Percentiles rank a stretch among this genome's conserved stretches.
phyloP scores from a whole-genome alignment of 2,888 invertebrate genomes.

The Ephialtes manifestator region DNA sequence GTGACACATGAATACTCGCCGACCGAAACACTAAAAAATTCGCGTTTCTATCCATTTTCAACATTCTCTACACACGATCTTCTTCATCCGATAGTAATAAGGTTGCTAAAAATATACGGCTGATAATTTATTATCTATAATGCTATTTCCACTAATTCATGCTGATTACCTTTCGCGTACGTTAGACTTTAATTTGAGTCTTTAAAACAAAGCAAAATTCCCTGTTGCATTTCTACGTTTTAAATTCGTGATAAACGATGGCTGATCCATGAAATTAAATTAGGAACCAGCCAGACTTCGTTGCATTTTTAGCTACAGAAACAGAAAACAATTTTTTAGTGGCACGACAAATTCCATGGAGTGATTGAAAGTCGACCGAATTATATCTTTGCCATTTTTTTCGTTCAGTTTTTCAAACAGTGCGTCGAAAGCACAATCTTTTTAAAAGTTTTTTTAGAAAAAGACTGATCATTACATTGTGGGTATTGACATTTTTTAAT shows the following conservation, averaged over 20 bases:
- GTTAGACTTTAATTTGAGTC: not conserved
- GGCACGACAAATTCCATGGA: not conserved
- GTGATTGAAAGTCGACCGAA: too few relatives aligned
- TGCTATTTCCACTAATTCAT: not conserved
- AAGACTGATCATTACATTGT: too few relatives aligned
- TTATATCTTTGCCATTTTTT: too few relatives aligned
- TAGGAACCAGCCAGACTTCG: too few relatives aligned
- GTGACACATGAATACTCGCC: not conserved
- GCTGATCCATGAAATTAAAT: not conserved
- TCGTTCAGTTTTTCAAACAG: too few relatives aligned
- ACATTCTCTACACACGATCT: not conserved
- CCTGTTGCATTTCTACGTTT: not conserved
- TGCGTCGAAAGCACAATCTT: too few relatives aligned
- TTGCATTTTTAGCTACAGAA: too few relatives aligned
- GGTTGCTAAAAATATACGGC: not conserved
- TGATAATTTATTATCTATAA: not conserved
- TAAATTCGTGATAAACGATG: not conserved
- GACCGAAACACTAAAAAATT: not conserved
- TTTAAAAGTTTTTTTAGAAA: too few relatives aligned
- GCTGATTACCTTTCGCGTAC: not conserved
- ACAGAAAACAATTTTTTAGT: not conserved
- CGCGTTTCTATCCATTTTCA: constrained; percentile 12
- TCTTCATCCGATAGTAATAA: not conserved
- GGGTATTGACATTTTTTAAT: too few relatives aligned
- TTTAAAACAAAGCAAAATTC: not conserved